A percentile compares a stretch with the other conserved stretches of the same genome.
These are phyloP conservation scores for Helogale parvula DNA, from an alignment of 2,113 vertebrate species.

Conservation along the genomic window DNA sequence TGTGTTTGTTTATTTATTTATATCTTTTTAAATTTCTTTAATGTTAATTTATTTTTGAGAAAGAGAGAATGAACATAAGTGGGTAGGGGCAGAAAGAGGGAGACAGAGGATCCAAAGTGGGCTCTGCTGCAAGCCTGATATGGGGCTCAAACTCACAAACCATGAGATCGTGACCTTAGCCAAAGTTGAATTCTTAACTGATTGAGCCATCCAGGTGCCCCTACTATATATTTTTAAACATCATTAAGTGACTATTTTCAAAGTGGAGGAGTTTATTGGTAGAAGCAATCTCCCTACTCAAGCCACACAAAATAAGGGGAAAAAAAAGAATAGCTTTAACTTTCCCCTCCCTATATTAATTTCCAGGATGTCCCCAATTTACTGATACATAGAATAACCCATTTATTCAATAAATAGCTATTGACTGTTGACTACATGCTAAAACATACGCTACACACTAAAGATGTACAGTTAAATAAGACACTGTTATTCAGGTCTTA, in stretches of 20 bases:
- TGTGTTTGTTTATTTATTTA: neutral
- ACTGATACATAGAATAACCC: neutral
- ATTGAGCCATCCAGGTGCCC: too few relatives aligned
- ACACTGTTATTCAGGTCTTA: neutral
- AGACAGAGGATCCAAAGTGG: too few relatives aligned
- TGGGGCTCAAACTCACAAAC: too few relatives aligned
- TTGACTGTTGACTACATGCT: neutral
- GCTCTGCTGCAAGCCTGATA: too few relatives aligned
- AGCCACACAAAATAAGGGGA: neutral
- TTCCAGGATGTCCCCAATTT: neutral
- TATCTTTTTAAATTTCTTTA: too few relatives aligned
- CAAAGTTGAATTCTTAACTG: too few relatives aligned
- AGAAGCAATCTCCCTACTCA: neutral
- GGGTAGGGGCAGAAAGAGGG: too few relatives aligned
- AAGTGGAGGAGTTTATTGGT: neutral
- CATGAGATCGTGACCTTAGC: too few relatives aligned
- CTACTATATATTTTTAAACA: neutral
- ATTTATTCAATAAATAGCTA: neutral
- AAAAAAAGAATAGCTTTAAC: neutral
- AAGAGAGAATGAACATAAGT: too few relatives aligned
- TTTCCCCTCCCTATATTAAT: neutral
- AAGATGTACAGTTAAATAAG: neutral
- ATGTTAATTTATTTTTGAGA: too few relatives aligned
- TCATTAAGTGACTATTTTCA: neutral
- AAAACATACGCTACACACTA: neutral